These are phyloP conservation scores for Xerus rutilus DNA, from an alignment of 2,797 vertebrate species.

Conservation along the genomic window DNA sequence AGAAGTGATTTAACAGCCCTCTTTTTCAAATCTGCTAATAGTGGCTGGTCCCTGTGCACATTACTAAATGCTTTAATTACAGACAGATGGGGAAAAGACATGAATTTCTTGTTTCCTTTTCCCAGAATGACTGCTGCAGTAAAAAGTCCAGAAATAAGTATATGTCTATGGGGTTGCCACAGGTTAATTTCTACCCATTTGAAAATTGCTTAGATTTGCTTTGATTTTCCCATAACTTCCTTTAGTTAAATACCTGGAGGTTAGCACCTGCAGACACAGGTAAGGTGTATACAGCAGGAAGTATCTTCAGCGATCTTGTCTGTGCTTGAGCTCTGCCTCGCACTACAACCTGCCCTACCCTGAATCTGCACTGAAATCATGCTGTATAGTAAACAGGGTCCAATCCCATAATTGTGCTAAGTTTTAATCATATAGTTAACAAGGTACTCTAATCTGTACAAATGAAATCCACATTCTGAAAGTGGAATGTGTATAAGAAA, in stretches of 20 bases:
- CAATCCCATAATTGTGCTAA: background rate
- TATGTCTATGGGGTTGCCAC: background rate
- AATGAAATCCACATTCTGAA: conserved; percentile 8
- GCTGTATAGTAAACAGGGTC: background rate
- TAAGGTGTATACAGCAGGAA: background rate
- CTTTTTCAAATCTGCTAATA: conserved; percentile 42
- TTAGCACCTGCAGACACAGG: background rate
- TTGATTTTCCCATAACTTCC: conserved; percentile 24
- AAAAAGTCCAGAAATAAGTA: background rate
- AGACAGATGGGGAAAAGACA: background rate
- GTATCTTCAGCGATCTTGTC: background rate
- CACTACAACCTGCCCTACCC: background rate
- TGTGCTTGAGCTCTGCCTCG: background rate
- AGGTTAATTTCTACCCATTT: conserved; percentile 35
- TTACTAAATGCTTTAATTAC: conserved; percentile 51
- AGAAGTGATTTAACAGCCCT: conserved; percentile 37
- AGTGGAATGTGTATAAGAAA: background rate
- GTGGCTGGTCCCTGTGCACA: background rate
- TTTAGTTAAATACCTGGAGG: background rate
- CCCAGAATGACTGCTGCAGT: background rate
- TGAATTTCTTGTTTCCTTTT: conserved; percentile 33
- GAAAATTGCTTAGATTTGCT: conserved; percentile 37
- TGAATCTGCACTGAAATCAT: background rate
- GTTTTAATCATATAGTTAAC: conserved; percentile 15
- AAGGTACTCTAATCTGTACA: background rate